phyloP scores from a whole-genome alignment of 2,888 invertebrate genomes.

The Drosophila prolongata region DNA sequence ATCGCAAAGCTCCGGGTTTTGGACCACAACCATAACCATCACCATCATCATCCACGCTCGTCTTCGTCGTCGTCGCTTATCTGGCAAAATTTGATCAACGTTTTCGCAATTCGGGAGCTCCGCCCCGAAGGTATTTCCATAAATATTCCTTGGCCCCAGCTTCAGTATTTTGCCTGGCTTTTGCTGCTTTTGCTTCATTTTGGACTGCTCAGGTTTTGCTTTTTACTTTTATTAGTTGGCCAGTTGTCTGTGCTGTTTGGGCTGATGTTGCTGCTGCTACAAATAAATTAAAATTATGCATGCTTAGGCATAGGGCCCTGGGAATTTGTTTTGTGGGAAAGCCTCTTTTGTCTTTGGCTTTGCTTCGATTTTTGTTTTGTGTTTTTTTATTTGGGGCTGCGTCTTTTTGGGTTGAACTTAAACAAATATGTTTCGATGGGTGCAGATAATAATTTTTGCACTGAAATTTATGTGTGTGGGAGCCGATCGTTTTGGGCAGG shows the following conservation, averaged over 20 bases:
- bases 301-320: constrained; percentile 70
- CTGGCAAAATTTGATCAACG: constrained; percentile 80
- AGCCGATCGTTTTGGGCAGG: constrained; percentile 28
- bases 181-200: constrained; percentile 40
- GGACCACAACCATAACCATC: constrained; percentile 50
- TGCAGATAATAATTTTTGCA: constrained; percentile 29
- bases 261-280: constrained; percentile 61
- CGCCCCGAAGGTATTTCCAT: constrained; percentile 83
- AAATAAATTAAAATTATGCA: constrained; percentile 81
- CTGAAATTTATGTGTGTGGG: constrained; percentile 54
- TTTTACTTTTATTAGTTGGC: constrained; percentile 67
- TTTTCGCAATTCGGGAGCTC: constrained; percentile 84
- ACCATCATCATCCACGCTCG: constrained; percentile 50
- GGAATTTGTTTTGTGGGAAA: constrained; percentile 62
- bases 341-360: constrained; percentile 31
- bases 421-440: constrained; percentile 47
- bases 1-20: constrained; percentile 15
- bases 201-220: constrained; percentile 31
- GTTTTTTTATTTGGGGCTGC: not conserved
- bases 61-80: constrained; percentile 59
- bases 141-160: constrained; percentile 67
- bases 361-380: constrained; percentile 26
- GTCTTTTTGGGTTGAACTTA: constrained; percentile 30
- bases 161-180: constrained; percentile 30
- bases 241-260: constrained; percentile 42